These are phyloP conservation scores for Oxycera nigricornis DNA, from an alignment of 2,888 invertebrate species.

Conservation along the genomic window DNA sequence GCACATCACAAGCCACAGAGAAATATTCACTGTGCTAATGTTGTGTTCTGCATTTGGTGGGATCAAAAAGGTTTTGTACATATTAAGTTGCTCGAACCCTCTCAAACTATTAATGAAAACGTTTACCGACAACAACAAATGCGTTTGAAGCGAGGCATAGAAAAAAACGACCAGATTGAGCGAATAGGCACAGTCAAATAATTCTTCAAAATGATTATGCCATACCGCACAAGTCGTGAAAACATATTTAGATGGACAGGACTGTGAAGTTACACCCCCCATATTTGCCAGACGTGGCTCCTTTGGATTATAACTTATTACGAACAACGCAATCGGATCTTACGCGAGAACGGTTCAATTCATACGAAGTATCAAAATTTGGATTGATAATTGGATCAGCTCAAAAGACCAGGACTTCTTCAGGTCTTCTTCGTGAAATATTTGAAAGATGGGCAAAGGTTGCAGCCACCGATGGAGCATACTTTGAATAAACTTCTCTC, in stretches of 20 bases:
- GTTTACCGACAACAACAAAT: too few relatives aligned
- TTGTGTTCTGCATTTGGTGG: too few relatives aligned
- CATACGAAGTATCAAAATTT: constrained; percentile 7
- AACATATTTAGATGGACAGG: too few relatives aligned
- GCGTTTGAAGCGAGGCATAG: too few relatives aligned
- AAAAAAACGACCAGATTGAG: too few relatives aligned
- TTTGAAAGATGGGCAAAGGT: constrained; percentile 32
- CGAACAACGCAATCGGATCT: constrained; percentile 11
- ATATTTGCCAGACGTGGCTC: constrained; percentile 9
- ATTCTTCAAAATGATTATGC: neutral
- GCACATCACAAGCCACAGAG: constrained; percentile 18
- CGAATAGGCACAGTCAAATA: neutral
- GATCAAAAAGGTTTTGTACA: too few relatives aligned
- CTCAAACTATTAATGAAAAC: too few relatives aligned
- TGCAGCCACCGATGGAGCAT: constrained; percentile 19
- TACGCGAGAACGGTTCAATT: constrained; percentile 5
- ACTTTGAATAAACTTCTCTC: constrained; percentile 39
- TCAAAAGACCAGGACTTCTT: constrained; percentile 25
- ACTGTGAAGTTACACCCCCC: constrained; percentile 22
- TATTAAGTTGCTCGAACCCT: too few relatives aligned
- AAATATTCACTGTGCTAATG: too few relatives aligned
- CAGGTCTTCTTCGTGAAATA: constrained; percentile 3
- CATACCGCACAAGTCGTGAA: too few relatives aligned
- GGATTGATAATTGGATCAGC: constrained; percentile 29
- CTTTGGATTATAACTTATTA: constrained; percentile 38